Evolutionary conservation across 2,797 vertebrate genomes (phyloP).

Genomic region (Enteromius paludinosus): DNA sequence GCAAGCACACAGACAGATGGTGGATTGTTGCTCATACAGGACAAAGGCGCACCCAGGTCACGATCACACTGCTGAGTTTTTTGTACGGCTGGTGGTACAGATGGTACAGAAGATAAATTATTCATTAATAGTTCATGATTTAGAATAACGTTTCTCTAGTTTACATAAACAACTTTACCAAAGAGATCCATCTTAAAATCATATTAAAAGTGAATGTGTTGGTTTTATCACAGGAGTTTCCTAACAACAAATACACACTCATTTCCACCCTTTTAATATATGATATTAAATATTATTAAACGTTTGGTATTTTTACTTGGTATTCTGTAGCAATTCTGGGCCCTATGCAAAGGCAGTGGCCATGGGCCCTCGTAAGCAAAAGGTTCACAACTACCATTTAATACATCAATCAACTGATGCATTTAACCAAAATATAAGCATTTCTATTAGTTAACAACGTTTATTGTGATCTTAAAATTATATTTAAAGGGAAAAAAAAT

Average conservation of each 20-base stretch:
- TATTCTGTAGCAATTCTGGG: no score
- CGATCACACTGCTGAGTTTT: constrained; percentile 11
- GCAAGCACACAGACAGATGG: constrained; percentile 21
- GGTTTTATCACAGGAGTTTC: not conserved
- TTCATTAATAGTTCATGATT: not conserved
- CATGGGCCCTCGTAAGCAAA: no score
- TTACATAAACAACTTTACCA: not conserved
- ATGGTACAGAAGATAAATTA: constrained; percentile 4
- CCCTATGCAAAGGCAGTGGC: no score
- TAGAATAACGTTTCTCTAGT: not conserved
- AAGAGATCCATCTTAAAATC: not conserved
- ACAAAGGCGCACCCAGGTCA: constrained; percentile 26
- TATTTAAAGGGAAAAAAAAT: no score
- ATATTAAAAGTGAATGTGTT: not conserved
- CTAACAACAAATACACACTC: not conserved
- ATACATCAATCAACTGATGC: no score
- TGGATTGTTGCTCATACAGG: constrained; percentile 29
- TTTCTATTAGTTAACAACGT: no score
- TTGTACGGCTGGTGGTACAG: not conserved
- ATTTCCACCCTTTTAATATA: not conserved
- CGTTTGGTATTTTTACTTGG: not conserved
- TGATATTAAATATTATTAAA: not conserved
- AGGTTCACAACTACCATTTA: no score
- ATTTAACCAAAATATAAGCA: no score
- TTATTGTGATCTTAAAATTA: no score